phyloP scores from a whole-genome alignment of 1,140 invertebrate species.

The Pseudomyrmex concolor region DNA sequence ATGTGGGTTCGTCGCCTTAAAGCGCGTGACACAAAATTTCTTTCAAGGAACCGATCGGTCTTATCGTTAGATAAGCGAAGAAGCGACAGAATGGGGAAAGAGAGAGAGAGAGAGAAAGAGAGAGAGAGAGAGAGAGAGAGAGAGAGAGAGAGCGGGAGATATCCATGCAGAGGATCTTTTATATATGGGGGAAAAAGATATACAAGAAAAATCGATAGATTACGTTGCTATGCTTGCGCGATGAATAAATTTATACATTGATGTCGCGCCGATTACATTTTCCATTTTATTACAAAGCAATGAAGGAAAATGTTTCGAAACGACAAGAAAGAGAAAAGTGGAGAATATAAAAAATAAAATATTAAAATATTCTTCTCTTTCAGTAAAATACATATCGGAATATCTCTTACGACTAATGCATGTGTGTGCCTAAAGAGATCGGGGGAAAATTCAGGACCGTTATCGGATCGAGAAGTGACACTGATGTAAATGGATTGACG shows the following conservation, averaged over 20 bases:
- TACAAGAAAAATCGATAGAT: not conserved
- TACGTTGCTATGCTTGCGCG: not conserved
- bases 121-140: not conserved
- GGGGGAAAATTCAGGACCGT: not conserved
- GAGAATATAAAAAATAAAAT: too few species aligned
- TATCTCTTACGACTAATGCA: constrained; percentile 19
- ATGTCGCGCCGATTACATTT: constrained; percentile 15
- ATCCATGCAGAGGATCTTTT: constrained; percentile 36
- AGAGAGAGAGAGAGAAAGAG: not conserved
- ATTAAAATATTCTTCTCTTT: too few species aligned
- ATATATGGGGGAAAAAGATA: constrained; percentile 1
- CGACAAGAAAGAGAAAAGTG: too few species aligned
- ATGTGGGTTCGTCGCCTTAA: too few species aligned
- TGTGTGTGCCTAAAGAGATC: constrained; percentile 7
- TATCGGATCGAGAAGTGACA: constrained; percentile 10
- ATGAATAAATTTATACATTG: not conserved
- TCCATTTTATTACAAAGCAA: not conserved
- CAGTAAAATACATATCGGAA: too few species aligned
- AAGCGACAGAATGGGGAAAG: not conserved
- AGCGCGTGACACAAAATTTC: not conserved
- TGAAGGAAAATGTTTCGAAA: too few species aligned
- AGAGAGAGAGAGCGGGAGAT: not conserved
- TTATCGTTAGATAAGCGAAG: constrained; percentile 41
- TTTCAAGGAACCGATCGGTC: constrained; percentile 1
- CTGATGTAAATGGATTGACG: constrained; percentile 33